Base-by-base conservation (phyloP, 2,113 vertebrate genomes). In the Orthonyx spaldingii region DNA sequence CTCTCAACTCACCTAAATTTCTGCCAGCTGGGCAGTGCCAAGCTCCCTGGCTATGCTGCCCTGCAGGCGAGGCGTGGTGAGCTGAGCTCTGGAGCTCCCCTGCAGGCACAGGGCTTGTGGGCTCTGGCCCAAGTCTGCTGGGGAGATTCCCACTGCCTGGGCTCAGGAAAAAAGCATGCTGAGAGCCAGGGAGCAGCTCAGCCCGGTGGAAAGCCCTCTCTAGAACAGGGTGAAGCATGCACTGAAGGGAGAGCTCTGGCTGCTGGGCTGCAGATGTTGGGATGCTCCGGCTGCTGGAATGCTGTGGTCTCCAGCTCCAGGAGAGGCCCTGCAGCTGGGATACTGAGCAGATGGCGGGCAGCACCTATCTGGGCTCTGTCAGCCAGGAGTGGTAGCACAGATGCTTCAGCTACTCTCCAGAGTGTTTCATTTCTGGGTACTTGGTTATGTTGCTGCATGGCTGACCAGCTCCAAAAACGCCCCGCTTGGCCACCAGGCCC, bases 121-220 rank as follows among this genome's bases (percentile, higher is more conserved):
- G 11, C 21, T 32, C 15, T 9, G 41, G 33, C 16, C 61, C 19
- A 12, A 14, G 27, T 4, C 5, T 49, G 49, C 30, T 68, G 39
- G 19, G 32, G 19, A 16, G 4, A 7, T 16, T 65, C 8, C 9
- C 3, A 0, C 32, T 30, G 12, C 24, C 32, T 11, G 23, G 5
- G 10, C 10, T 32, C 16, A 26, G 37, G 7, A 33, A 10, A 19
- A 35, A 56, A 22, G 9, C 0, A 0, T 11, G 1, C 35, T 1
- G 3, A 50, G 52, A 61, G 56, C 23, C 44, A 39, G 39, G 27
- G 30, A 59, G 39, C 14, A 55, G 35, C 52, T n/a, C 35, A 66
- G 59, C 21, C 33, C 22, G 2, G 18, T 27, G 21, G 11, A 59
- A 55, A 84, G 17, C 10, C n/a, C 61, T 39, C 26, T 55, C 23